A percentile compares a stretch with the other conserved stretches of the same genome.
Evolutionary conservation across 2,888 invertebrate genomes (phyloP).

Genomic region (Sympetrum striolatum): DNA sequence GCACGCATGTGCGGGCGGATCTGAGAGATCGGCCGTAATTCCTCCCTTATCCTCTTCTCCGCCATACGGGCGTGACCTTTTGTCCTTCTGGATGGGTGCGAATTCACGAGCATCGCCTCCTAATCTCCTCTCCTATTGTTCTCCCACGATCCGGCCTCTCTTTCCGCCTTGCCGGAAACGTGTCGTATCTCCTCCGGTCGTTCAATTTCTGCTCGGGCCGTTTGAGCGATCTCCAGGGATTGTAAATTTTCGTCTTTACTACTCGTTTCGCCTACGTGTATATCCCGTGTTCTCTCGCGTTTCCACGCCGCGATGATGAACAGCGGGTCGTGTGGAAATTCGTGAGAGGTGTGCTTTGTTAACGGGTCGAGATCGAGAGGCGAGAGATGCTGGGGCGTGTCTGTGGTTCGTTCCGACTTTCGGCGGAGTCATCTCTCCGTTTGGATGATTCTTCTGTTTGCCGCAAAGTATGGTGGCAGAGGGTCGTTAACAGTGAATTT

Average conservation of each 20-base stretch:
- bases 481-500: not conserved
- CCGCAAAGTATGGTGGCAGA: not conserved
- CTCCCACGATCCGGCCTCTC: not conserved
- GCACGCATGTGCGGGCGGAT: not conserved
- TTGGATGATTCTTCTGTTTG: not conserved
- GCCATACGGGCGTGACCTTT: not conserved
- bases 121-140: not conserved
- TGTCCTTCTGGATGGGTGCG: not conserved
- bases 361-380: not conserved
- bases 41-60: not conserved
- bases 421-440: not conserved
- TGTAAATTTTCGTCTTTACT: not conserved
- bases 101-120: not conserved
- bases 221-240: not conserved
- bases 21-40: not conserved
- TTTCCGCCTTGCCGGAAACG: not conserved
- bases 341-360: not conserved
- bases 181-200: not conserved
- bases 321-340: not conserved
- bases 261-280: not conserved
- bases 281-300: not conserved
- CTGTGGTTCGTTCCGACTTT: not conserved
- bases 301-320: not conserved
- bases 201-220: not conserved
- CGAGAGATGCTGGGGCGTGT: not conserved